Conservation (phyloP, 2,888 invertebrate species). For the Sphaerophoria rueppellii region DNA sequence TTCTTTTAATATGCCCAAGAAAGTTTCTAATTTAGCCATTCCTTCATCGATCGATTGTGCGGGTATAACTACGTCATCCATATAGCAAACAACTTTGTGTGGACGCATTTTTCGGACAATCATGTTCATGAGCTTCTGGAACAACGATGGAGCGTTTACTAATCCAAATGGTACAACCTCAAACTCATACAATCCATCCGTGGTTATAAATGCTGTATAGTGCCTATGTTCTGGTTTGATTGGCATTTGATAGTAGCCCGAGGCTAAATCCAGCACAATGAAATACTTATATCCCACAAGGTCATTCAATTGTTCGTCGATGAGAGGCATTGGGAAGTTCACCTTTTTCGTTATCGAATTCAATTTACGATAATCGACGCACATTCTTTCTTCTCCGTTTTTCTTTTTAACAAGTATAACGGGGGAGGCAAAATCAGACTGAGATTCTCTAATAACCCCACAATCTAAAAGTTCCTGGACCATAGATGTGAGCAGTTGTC, state of each 20-base stretch:
- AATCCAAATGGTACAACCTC: conserved; percentile 16
- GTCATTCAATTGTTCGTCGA: conserved; percentile 37
- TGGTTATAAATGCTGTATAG: conserved; percentile 19
- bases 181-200: conserved; percentile 21
- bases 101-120: neutral
- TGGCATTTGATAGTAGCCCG: too few relatives aligned
- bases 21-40: neutral
- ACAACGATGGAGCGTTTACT: neutral
- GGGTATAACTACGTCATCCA: conserved; percentile 8
- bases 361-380: too few relatives aligned
- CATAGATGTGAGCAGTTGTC: too few relatives aligned
- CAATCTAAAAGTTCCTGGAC: too few relatives aligned
- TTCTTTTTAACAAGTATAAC: too few relatives aligned
- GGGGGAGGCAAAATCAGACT: too few relatives aligned
- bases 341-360: conserved; percentile 3
- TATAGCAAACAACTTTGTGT: neutral
- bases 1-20: neutral
- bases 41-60: conserved; percentile 1
- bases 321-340: conserved; percentile 14
- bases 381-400: too few relatives aligned
- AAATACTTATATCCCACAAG: conserved; percentile 26
- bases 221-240: conserved; percentile 24
- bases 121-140: conserved; percentile 1
- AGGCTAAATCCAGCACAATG: neutral
- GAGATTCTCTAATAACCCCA: too few relatives aligned